phyloP scores from a whole-genome alignment of 2,113 vertebrate genomes.

The Gallinago jamesoni region DNA sequence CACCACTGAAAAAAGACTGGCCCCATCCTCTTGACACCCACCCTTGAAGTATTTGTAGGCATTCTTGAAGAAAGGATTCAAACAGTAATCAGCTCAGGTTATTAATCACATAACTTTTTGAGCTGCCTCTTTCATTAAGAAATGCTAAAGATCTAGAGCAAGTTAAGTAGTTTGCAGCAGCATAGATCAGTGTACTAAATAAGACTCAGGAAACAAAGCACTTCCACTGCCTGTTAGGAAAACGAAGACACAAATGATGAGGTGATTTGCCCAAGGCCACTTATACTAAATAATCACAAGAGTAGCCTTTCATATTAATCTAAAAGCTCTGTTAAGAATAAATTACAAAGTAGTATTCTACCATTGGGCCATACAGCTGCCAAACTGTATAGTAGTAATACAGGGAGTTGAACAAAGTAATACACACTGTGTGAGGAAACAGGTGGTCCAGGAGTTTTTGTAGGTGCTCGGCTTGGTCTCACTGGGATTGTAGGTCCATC shows the following conservation, averaged over 20 bases:
- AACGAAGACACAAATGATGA: background rate
- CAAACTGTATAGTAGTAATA: accelerated
- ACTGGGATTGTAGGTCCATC: conserved; percentile 78
- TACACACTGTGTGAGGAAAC: conserved; percentile 68
- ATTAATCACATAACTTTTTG: background rate
- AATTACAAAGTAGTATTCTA: background rate
- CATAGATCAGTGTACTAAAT: accelerated
- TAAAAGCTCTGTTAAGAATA: background rate
- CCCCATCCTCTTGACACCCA: too few species aligned
- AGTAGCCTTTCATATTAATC: background rate
- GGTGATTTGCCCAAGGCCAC: background rate
- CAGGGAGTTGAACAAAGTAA: background rate
- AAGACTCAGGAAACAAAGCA: background rate
- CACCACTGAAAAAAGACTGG: too few species aligned
- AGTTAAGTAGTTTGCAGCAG: background rate
- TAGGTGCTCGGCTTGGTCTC: conserved; percentile 80
- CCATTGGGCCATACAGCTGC: background rate
- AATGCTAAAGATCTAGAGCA: background rate
- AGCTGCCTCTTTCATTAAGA: background rate
- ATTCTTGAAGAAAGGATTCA: background rate
- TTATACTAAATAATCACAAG: background rate
- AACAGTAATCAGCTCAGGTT: background rate
- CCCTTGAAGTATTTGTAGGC: too few species aligned
- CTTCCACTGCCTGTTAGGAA: background rate
- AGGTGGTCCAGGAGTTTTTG: conserved; percentile 78